Evolutionary conservation across 2,888 invertebrate species (phyloP).

Genomic region (Ferdinandea cuprea): DNA sequence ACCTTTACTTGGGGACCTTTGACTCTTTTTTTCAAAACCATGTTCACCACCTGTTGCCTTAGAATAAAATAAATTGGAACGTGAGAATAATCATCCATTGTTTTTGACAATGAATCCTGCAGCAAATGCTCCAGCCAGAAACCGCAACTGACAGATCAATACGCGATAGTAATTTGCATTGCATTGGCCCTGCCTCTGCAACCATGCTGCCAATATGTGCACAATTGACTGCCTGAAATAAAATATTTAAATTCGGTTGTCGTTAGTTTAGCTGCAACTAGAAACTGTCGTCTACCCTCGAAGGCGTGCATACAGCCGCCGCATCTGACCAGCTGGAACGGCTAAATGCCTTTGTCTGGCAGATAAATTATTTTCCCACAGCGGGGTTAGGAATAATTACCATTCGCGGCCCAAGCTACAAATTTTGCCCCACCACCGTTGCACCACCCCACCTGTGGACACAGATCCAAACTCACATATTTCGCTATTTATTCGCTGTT

Average conservation of each 20-base stretch:
- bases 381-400: slow-evolving; percentile 69
- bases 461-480: slow-evolving; percentile 56
- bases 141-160: slow-evolving; percentile 64
- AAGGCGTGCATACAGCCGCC: slow-evolving; percentile 27
- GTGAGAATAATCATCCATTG: slow-evolving; percentile 66
- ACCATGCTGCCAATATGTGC: slow-evolving; percentile 41
- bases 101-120: slow-evolving; percentile 41
- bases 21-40: slow-evolving; percentile 11
- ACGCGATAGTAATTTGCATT: slow-evolving; percentile 47
- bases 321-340: slow-evolving; percentile 25
- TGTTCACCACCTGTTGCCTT: slow-evolving; percentile 26
- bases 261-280: slow-evolving; percentile 8
- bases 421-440: neutral
- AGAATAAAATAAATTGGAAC: slow-evolving; percentile 58
- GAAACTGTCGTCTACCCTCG: slow-evolving; percentile 46
- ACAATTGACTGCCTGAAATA: slow-evolving; percentile 31
- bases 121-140: slow-evolving; percentile 7
- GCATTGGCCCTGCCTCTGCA: slow-evolving; percentile 29
- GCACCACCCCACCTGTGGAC: neutral
- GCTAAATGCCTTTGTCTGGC: slow-evolving; percentile 34
- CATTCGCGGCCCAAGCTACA: slow-evolving; percentile 48
- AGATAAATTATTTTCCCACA: slow-evolving; percentile 73
- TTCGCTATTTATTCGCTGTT: slow-evolving; percentile 51
- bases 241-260: slow-evolving; percentile 64
- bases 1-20: slow-evolving; percentile 18